Evolutionary conservation across 1,140 invertebrate genomes (phyloP).

Genomic region (Asobara japonica): DNA sequence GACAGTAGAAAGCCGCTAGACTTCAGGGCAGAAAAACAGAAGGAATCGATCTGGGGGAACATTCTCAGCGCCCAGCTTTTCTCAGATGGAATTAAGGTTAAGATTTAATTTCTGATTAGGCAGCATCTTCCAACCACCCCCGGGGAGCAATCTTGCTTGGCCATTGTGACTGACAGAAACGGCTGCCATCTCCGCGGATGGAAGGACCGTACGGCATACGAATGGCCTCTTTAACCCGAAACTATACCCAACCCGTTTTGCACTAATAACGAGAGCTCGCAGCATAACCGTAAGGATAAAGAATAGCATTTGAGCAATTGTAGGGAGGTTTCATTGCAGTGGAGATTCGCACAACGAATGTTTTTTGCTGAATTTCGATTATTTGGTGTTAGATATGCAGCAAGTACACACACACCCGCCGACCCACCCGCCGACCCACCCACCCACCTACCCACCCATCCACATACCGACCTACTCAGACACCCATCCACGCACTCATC

Average conservation of each 20-base stretch:
- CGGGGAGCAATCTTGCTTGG: slow-evolving; percentile 55
- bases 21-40: background rate
- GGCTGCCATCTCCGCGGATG: slow-evolving; percentile 59
- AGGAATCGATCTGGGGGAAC: background rate
- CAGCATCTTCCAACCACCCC: slow-evolving; percentile 43
- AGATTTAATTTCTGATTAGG: slow-evolving; percentile 67
- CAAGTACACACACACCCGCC: too few species aligned
- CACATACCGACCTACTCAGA: too few species aligned
- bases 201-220: slow-evolving; percentile 63
- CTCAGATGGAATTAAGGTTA: slow-evolving; percentile 58
- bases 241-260: slow-evolving; percentile 45
- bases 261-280: slow-evolving; percentile 48
- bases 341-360: background rate
- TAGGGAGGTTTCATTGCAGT: background rate
- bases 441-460: too few species aligned
- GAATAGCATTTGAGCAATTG: background rate
- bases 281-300: slow-evolving; percentile 8
- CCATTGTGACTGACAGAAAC: slow-evolving; percentile 66
- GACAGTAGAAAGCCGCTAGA: background rate
- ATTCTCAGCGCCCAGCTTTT: too few species aligned
- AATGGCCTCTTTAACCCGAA: slow-evolving; percentile 60
- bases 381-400: too few species aligned
- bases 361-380: too few species aligned
- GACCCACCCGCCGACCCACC: too few species aligned
- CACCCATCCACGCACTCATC: too few species aligned